Conservation (phyloP, 2,888 invertebrate genomes). For the Dorcus parallelipipedus region DNA sequence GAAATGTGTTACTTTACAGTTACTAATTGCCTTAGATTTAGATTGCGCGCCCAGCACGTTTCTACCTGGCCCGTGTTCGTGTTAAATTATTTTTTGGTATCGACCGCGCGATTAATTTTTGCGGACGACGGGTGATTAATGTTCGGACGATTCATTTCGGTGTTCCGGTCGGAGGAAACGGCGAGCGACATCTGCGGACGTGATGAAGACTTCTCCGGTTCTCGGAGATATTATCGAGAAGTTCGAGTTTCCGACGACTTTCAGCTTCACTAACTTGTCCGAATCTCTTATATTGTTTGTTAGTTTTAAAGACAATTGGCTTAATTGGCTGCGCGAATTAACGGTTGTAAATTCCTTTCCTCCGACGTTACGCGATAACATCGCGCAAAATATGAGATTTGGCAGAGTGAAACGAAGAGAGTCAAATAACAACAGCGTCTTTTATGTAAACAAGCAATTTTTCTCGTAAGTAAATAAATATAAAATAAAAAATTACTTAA, state of each 20-base stretch:
- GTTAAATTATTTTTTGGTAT: too few species aligned
- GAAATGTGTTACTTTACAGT: conserved; percentile 29
- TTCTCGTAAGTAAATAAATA: too few species aligned
- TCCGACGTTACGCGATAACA: too few species aligned
- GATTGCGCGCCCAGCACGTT: conserved; percentile 11
- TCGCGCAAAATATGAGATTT: too few species aligned
- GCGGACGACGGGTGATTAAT: not conserved
- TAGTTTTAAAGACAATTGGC: not conserved
- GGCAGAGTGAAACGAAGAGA: too few species aligned
- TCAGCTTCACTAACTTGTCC: not conserved
- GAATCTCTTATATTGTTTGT: conserved; percentile 1
- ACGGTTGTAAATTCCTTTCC: too few species aligned
- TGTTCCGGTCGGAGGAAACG: not conserved
- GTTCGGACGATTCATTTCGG: not conserved
- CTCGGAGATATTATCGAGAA: not conserved
- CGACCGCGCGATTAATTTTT: too few species aligned
- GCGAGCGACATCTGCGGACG: not conserved
- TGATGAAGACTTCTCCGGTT: not conserved
- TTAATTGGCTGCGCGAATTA: too few species aligned
- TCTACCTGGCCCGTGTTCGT: not conserved
- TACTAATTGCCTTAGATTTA: conserved; percentile 28
- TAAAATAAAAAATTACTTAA: too few species aligned
- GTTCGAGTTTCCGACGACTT: not conserved
- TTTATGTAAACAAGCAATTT: too few species aligned
- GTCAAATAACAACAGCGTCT: too few species aligned